phyloP scores from a whole-genome alignment of 1,140 invertebrate genomes.

The Glossosoma conforme region DNA sequence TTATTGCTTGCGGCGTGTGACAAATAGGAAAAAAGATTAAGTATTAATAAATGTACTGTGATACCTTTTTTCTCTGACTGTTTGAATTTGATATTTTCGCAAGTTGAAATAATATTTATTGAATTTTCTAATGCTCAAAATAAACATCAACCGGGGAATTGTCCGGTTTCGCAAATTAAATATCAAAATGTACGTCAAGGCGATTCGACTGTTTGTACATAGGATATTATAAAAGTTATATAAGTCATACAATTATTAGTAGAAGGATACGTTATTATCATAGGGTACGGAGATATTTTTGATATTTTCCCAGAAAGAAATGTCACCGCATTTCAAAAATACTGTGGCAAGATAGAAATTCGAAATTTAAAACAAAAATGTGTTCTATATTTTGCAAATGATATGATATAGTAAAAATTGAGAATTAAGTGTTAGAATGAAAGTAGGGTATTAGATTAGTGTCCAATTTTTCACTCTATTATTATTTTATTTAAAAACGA shows the following conservation, averaged over 20 bases:
- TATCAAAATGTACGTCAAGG: conserved; percentile 17
- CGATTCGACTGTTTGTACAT: conserved; percentile 17
- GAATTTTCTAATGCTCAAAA: conserved; percentile 24
- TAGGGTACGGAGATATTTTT: conserved; percentile 22
- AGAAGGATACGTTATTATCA: conserved; percentile 18
- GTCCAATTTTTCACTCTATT: too few species aligned
- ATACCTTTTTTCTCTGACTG: conserved; percentile 30
- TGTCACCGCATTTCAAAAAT: background rate
- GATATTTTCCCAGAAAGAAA: conserved; percentile 22
- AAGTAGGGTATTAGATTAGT: too few species aligned
- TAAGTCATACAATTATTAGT: conserved; percentile 5
- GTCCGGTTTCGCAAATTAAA: conserved; percentile 12
- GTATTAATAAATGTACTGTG: conserved; percentile 32
- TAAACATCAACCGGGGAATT: conserved; percentile 15
- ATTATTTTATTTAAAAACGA: too few species aligned
- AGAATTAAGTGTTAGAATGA: too few species aligned
- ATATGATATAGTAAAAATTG: too few species aligned
- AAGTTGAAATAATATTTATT: conserved; percentile 17
- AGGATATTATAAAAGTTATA: conserved; percentile 14
- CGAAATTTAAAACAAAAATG: background rate
- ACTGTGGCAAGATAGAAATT: too few species aligned
- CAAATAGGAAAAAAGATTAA: conserved; percentile 17
- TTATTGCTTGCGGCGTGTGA: too few species aligned
- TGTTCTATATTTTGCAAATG: conserved; percentile 4
- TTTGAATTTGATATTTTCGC: conserved; percentile 24